Evolutionary conservation across 2,113 vertebrate genomes (phyloP).

Genomic region (Coracopsis vasa): DNA sequence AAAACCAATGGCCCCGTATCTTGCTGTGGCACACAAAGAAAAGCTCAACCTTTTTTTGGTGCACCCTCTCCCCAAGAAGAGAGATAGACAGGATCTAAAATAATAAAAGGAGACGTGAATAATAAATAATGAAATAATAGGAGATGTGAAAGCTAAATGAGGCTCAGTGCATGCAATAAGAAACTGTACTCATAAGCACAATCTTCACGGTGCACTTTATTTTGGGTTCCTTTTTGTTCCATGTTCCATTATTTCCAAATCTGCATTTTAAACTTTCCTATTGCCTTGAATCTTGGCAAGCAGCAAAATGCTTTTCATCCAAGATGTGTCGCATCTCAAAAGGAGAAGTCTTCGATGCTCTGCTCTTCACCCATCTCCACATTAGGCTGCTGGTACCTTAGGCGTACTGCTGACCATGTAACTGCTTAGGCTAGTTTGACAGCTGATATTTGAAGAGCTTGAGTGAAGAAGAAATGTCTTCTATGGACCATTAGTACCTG

Average conservation of each 20-base stretch:
- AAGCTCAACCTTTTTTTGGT: not conserved
- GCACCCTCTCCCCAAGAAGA: not conserved
- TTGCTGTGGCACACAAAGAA: not conserved
- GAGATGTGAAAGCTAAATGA: not conserved
- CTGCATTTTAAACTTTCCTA: not conserved
- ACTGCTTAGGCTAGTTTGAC: not conserved
- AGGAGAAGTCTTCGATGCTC: not conserved
- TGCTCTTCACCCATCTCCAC: not conserved
- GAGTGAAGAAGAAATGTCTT: not conserved
- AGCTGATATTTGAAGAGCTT: not conserved
- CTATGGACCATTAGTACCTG: not conserved
- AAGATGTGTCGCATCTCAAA: not conserved
- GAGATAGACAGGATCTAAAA: not conserved
- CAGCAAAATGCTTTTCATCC: fast-evolving
- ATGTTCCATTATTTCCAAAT: not conserved
- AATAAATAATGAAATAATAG: not conserved
- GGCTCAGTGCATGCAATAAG: not conserved
- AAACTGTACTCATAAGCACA: not conserved
- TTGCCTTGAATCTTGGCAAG: not conserved
- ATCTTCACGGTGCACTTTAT: not conserved
- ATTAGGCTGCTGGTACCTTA: not conserved
- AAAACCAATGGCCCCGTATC: not conserved
- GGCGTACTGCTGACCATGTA: fast-evolving
- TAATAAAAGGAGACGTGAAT: not conserved
- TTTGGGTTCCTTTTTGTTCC: not conserved